Percentiles rank a stretch among this genome's conserved stretches.
These are phyloP conservation scores for Chrosomus eos DNA, from an alignment of 2,797 vertebrate species.

Conservation along the genomic window DNA sequence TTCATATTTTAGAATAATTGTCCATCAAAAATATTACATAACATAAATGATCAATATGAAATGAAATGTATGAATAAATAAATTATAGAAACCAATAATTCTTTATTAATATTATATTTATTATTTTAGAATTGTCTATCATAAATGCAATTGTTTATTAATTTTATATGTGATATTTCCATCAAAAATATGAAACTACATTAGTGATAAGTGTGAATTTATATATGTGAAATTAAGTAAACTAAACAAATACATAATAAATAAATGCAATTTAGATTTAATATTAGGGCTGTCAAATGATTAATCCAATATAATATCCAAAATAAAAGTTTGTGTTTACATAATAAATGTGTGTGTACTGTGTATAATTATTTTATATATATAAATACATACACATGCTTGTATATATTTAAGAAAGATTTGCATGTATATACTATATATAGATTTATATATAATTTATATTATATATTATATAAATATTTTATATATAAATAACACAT, in stretches of 20 bases:
- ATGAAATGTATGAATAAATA: not conserved
- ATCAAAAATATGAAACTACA: not conserved
- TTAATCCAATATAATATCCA: no score
- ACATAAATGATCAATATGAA: not conserved
- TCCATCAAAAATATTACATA: not conserved
- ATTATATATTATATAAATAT: no score
- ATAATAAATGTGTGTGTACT: no score
- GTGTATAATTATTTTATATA: no score
- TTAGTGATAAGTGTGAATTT: not conserved
- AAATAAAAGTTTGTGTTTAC: no score
- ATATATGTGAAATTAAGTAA: not conserved
- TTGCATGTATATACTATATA: no score
- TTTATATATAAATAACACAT: no score
- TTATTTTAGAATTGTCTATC: not conserved
- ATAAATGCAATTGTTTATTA: not conserved
- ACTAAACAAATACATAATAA: not conserved
- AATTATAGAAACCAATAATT: not conserved
- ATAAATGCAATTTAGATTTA: not conserved
- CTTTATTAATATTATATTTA: not conserved
- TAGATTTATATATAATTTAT: no score
- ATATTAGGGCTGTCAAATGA: no score
- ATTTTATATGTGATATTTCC: not conserved
- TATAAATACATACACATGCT: no score
- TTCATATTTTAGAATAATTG: not conserved
- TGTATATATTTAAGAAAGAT: no score